Percentiles rank a stretch among this genome's conserved stretches.
Conservation (phyloP, 2,113 vertebrate species). For the Leptosomus discolor region DNA sequence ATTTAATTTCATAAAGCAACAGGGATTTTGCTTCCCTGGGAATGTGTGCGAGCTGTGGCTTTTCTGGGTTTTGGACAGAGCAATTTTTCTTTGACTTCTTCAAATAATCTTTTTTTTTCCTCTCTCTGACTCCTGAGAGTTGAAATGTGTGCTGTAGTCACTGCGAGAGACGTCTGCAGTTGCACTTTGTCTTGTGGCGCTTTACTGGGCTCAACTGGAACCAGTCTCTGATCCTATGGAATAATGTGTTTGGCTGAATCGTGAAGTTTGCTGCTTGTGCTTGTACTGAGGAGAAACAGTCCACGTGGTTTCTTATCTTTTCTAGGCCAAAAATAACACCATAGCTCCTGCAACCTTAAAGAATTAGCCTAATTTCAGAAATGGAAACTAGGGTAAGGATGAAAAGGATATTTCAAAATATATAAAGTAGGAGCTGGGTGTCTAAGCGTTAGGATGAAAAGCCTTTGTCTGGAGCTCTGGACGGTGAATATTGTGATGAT, state of each 20-base stretch:
- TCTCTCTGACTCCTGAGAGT: background rate
- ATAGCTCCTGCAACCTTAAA: background rate
- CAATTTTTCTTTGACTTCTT: background rate
- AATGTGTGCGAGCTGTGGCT: background rate
- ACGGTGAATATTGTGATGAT: background rate
- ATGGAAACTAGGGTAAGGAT: background rate
- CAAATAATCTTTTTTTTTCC: background rate
- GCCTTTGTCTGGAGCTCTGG: background rate
- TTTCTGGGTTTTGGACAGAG: background rate
- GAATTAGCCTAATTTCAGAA: background rate
- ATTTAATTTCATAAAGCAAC: constrained; percentile 18
- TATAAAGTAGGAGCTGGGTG: background rate
- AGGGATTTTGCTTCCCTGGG: background rate
- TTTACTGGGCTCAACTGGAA: background rate
- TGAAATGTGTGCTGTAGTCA: background rate
- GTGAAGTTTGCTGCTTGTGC: background rate
- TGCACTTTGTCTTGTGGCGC: background rate
- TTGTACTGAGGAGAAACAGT: background rate
- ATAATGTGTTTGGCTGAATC: background rate
- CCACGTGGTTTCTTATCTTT: constrained; percentile 7
- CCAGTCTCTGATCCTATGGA: background rate
- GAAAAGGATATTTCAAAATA: background rate
- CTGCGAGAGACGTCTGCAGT: background rate
- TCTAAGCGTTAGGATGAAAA: background rate
- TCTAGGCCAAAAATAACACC: constrained; percentile 17